Evolutionary conservation across 2,888 invertebrate species (phyloP), one percentile per base, ranked within the genome.

Genomic region (Tenthredo amoena): DNA sequence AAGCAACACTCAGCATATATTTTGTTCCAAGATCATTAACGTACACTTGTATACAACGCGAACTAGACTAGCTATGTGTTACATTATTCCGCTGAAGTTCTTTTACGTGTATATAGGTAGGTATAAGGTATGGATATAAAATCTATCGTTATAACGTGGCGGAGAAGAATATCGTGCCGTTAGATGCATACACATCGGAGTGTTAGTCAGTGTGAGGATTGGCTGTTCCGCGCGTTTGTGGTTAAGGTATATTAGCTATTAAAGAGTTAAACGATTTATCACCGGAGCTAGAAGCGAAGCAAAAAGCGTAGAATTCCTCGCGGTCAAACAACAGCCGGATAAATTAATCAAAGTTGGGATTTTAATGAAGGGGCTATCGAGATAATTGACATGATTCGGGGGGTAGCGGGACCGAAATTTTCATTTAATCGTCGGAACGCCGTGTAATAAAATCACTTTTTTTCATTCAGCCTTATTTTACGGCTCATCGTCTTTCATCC

Each of bases 321-420:
- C 83, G 83, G 83, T 83, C 83, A 83, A 71, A 71, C 83, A 83
- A 83, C 83, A 83, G 83, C 83, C 83, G 88, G 88, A 88, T 87
- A 89, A 90, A 90, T 90, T 90, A 90, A 90, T 90, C 89, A 90
- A 89, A 89, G 87, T 83, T 83, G 87, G 87, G 88, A 88, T 88
- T 88, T 90, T 90, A 88, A 89, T 90, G 87, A 89, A 86, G 87
- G 89, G 89, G 89, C 88, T 88, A 89, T 89, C 89, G 87, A 88
- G 87, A 89, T 90, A 90, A 90, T 90, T 88, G 89, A 87, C 89
- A 88, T 89, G 89, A 90, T 90, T 90, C 88, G 76, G 86, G 83
- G 87, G 83, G 47, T 90, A 88, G 81, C 86, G 84, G 86, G 40
- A 18, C 21, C 55, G 50, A 86, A 85, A 86, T 85, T 85, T 84